Percentiles rank a stretch among this genome's conserved stretches.
Evolutionary conservation across 30 jellyfish, hydroid and myxozoan genomes (phyloP).

Genomic region (Pelagia noctiluca): DNA sequence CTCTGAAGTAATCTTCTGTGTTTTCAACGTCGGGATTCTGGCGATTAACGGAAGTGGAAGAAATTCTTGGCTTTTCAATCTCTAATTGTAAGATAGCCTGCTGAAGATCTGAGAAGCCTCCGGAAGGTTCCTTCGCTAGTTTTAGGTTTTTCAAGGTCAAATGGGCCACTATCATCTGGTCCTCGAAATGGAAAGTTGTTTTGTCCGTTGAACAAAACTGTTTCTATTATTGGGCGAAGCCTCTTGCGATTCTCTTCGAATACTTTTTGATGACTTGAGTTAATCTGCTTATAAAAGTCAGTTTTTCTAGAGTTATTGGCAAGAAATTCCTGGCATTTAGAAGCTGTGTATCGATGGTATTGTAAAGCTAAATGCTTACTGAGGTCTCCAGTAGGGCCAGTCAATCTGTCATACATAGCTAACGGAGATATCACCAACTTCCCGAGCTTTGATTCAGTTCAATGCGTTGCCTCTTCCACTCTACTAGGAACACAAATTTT

Average conservation of each 20-base stretch:
- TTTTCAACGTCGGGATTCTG: background rate
- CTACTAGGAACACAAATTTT: slow-evolving; percentile 8
- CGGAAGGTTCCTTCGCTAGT: no score
- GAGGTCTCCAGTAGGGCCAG: slow-evolving; percentile 19
- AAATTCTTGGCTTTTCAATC: slow-evolving; percentile 5
- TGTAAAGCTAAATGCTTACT: background rate
- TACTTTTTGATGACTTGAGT: no score
- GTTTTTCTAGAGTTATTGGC: no score
- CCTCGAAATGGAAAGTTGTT: no score
- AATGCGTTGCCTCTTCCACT: slow-evolving; percentile 34
- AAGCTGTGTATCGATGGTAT: slow-evolving; percentile 1
- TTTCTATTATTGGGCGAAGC: no score
- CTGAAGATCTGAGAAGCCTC: no score
- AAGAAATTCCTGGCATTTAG: no score
- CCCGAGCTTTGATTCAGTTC: slow-evolving; percentile 27
- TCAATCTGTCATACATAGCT: background rate
- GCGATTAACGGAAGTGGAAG: slow-evolving; percentile 13
- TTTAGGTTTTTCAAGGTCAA: no score
- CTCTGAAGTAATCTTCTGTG: slow-evolving; percentile 15
- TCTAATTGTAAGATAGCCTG: slow-evolving; percentile 1
- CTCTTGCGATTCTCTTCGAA: no score
- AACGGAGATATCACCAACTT: slow-evolving; percentile 18
- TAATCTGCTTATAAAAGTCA: no score
- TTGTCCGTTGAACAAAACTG: no score
- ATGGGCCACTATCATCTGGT: no score